These are phyloP conservation scores for Gymnogyps californianus DNA, from an alignment of 2,113 vertebrate genomes.

Conservation along the genomic window DNA sequence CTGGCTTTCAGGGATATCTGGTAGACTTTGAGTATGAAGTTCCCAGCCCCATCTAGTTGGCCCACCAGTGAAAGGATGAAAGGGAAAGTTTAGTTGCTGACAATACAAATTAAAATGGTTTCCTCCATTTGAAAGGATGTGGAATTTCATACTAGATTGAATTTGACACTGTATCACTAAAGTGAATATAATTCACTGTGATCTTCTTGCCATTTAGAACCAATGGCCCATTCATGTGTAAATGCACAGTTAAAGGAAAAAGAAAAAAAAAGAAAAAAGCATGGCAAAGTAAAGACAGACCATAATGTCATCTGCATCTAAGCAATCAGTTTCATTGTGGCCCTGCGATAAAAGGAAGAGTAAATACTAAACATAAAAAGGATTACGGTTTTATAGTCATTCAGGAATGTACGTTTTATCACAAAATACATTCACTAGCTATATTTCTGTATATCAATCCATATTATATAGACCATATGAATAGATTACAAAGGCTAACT, in stretches of 20 bases:
- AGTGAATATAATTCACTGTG: conserved; percentile 61
- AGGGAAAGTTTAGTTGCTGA: conserved; percentile 12
- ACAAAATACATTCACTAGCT: background rate
- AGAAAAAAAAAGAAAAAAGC: background rate
- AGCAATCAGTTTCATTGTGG: conserved; percentile 14
- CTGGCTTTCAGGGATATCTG: background rate
- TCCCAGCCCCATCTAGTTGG: background rate
- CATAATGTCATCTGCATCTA: background rate
- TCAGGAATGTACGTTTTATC: background rate
- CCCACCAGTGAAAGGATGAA: background rate
- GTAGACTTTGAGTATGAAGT: background rate
- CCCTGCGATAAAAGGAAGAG: background rate
- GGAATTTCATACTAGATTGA: conserved; percentile 27
- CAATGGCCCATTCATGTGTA: conserved; percentile 63
- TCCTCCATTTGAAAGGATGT: background rate
- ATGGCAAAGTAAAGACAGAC: background rate
- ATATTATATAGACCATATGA: fast-evolving
- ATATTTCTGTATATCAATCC: background rate
- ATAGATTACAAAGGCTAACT: background rate
- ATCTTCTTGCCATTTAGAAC: conserved; percentile 37
- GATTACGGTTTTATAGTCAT: background rate
- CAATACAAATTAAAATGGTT: background rate
- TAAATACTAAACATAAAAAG: background rate
- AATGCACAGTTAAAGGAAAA: conserved; percentile 20
- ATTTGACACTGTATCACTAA: conserved; percentile 42